phyloP scores from a whole-genome alignment of 2,888 invertebrate genomes.

The Ophion ellenae region DNA sequence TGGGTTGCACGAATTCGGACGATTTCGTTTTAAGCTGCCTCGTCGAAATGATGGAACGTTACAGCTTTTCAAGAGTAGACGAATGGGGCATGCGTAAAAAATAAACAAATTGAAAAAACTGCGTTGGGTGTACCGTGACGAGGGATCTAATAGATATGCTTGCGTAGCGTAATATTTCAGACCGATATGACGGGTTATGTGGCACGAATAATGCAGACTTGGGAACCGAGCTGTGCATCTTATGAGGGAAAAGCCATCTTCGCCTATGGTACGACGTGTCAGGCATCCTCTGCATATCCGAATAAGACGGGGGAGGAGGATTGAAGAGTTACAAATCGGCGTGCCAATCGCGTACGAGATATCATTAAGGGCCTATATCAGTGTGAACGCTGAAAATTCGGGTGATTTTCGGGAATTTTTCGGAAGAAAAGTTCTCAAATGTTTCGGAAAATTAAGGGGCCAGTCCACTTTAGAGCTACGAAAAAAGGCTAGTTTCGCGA shows the following conservation, averaged over 20 bases:
- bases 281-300: slow-evolving; percentile 58
- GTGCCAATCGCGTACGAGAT: slow-evolving; percentile 41
- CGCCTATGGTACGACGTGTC: slow-evolving; percentile 58
- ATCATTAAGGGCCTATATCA: slow-evolving; percentile 7
- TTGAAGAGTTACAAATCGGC: slow-evolving; percentile 54
- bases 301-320: slow-evolving; percentile 27
- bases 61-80: slow-evolving; percentile 56
- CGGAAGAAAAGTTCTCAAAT: too few species aligned
- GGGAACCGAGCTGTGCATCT: slow-evolving; percentile 38
- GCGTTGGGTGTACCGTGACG: slow-evolving; percentile 31
- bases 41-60: slow-evolving; percentile 50
- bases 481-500: too few species aligned
- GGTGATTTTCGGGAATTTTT: too few species aligned
- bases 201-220: slow-evolving; percentile 34
- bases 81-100: slow-evolving; percentile 65
- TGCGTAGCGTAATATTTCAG: slow-evolving; percentile 23
- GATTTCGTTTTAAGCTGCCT: slow-evolving; percentile 5
- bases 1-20: not conserved
- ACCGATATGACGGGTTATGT: slow-evolving; percentile 46
- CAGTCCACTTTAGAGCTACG: too few species aligned
- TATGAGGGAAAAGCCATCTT: slow-evolving; percentile 60
- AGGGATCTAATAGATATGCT: slow-evolving; percentile 4
- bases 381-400: too few species aligned
- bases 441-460: too few species aligned
- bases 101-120: slow-evolving; percentile 45